Evolutionary conservation across 2,113 vertebrate genomes (phyloP).

Genomic region (Poeciliopsis retropinna): DNA sequence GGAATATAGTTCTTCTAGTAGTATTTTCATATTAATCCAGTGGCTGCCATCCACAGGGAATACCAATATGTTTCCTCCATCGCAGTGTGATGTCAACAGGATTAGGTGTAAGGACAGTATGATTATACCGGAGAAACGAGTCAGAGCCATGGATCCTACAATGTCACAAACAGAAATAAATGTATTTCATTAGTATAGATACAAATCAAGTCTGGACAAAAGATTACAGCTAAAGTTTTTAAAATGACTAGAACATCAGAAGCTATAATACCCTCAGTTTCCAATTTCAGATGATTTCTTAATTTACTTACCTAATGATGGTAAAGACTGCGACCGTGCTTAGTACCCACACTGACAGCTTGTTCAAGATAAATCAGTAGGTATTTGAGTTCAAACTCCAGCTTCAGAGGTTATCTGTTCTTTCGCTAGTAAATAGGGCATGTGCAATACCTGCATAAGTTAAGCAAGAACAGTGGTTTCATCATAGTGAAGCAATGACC

Average conservation of each 20-base stretch:
- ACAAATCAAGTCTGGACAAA: neutral
- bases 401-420: neutral
- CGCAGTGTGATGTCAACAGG: slow-evolving; percentile 31
- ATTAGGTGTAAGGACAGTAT: slow-evolving; percentile 31
- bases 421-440: neutral
- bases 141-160: slow-evolving; percentile 26
- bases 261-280: neutral
- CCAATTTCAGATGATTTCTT: neutral
- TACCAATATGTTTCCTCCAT: slow-evolving; percentile 70
- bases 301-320: neutral
- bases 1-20: slow-evolving; percentile 69
- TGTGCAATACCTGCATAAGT: neutral
- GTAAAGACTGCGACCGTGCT: neutral
- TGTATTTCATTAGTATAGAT: neutral
- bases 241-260: neutral
- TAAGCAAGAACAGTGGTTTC: neutral
- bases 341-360: neutral
- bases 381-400: slow-evolving; percentile 16
- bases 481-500: neutral
- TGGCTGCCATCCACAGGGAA: slow-evolving; percentile 76
- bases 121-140: slow-evolving; percentile 13
- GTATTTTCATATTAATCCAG: slow-evolving; percentile 78
- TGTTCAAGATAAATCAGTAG: neutral
- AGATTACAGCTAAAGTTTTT: neutral
- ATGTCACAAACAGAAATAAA: neutral